Evolutionary conservation across 2,113 vertebrate species (phyloP).

Genomic region (Falco punctatus): DNA sequence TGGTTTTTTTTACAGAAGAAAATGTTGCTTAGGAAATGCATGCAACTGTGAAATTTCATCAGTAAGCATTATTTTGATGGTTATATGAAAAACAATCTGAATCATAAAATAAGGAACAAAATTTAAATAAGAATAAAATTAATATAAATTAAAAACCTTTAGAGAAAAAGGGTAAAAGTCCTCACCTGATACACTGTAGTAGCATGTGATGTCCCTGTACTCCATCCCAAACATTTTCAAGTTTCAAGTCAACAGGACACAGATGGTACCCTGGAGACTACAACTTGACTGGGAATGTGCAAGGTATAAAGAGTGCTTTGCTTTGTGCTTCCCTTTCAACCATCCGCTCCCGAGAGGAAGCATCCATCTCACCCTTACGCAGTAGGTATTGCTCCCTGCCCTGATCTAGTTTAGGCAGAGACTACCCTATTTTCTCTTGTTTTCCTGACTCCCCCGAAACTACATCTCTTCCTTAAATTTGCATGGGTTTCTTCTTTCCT

Average conservation of each 20-base stretch:
- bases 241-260: not conserved
- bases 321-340: not conserved
- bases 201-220: not conserved
- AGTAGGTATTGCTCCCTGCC: not conserved
- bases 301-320: not conserved
- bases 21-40: not conserved
- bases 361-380: not conserved
- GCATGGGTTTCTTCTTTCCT: not conserved
- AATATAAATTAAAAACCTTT: not conserved
- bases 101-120: not conserved
- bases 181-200: not conserved
- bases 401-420: not conserved
- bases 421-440: not conserved
- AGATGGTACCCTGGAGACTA: not conserved
- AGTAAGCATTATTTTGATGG: not conserved
- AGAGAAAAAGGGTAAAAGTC: not conserved
- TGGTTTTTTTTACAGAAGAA: not conserved
- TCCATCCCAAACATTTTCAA: not conserved
- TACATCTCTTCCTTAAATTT: not conserved
- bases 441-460: not conserved
- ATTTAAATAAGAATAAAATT: not conserved
- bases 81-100: not conserved
- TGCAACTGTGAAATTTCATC: not conserved
- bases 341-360: not conserved
- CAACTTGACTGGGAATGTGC: not conserved